Evolutionary conservation across 2,888 invertebrate genomes (phyloP).

Genomic region (Amiota communis): DNA sequence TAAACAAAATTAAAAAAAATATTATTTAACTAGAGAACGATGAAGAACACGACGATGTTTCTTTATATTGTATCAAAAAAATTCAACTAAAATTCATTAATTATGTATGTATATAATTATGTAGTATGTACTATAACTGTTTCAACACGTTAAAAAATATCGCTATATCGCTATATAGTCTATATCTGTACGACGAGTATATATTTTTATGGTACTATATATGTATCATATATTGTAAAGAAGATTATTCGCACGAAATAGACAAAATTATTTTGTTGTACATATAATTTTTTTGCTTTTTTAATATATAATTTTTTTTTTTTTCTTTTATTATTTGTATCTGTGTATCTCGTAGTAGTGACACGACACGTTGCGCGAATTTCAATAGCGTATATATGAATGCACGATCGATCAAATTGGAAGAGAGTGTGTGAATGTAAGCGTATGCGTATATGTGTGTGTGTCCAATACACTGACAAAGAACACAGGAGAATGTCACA

Average conservation of each 20-base stretch:
- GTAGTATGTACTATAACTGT: slow-evolving; percentile 6
- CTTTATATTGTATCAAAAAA: slow-evolving; percentile 1
- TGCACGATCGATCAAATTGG: slow-evolving; percentile 3
- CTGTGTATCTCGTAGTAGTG: background rate
- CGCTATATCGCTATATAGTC: background rate
- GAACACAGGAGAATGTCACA: slow-evolving; percentile 22
- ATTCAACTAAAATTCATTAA: slow-evolving; percentile 27
- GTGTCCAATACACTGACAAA: slow-evolving; percentile 27
- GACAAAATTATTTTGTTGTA: no score
- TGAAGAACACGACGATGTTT: no score
- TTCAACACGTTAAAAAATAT: slow-evolving; percentile 20
- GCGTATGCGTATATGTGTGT: slow-evolving; percentile 36
- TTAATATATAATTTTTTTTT: no score
- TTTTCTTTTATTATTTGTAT: background rate
- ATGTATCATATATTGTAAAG: no score
- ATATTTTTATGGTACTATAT: no score
- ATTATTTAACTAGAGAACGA: no score
- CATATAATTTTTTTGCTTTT: no score
- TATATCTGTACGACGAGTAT: background rate
- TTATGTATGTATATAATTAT: background rate
- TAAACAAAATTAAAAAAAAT: background rate
- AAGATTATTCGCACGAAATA: no score
- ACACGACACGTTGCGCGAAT: slow-evolving; percentile 23
- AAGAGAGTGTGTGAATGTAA: slow-evolving; percentile 22
- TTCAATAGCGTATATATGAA: background rate